These are phyloP conservation scores for Pterobdella sp. DNA, from an alignment of 2,888 invertebrate genomes.

Conservation along the genomic window DNA sequence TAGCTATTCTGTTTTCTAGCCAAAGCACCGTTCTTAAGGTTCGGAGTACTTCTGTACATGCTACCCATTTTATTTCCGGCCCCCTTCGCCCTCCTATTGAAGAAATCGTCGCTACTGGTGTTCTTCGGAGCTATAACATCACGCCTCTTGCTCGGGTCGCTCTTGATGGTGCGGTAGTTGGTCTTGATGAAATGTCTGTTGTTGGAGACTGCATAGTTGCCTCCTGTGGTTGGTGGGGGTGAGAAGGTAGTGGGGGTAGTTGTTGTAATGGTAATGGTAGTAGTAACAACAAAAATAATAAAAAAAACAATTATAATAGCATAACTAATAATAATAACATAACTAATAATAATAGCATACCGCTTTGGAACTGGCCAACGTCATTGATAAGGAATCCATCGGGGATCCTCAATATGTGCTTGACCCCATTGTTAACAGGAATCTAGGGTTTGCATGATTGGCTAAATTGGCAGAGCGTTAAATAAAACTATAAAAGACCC, in stretches of 20 bases:
- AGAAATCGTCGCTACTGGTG: background rate
- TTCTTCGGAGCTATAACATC: background rate
- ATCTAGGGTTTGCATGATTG: no score
- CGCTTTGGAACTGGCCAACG: constrained; percentile 54
- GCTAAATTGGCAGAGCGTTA: no score
- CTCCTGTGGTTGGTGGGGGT: background rate
- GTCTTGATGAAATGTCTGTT: background rate
- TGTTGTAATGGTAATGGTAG: background rate
- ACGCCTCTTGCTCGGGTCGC: background rate
- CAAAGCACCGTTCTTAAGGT: background rate
- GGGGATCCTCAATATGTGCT: constrained; percentile 82
- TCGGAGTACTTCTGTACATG: background rate
- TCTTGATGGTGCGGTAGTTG: background rate
- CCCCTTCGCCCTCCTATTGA: background rate
- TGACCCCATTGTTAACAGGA: constrained; percentile 77
- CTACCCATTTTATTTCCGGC: background rate
- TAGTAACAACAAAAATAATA: background rate
- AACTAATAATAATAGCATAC: constrained; percentile 58
- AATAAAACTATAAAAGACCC: no score
- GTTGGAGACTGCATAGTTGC: background rate
- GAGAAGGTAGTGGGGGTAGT: background rate
- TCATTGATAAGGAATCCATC: constrained; percentile 64
- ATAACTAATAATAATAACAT: background rate
- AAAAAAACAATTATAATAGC: background rate
- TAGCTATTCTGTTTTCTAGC: background rate